Conservation (phyloP, 2,888 invertebrate genomes). For the Pycnomerus fuliginosus region DNA sequence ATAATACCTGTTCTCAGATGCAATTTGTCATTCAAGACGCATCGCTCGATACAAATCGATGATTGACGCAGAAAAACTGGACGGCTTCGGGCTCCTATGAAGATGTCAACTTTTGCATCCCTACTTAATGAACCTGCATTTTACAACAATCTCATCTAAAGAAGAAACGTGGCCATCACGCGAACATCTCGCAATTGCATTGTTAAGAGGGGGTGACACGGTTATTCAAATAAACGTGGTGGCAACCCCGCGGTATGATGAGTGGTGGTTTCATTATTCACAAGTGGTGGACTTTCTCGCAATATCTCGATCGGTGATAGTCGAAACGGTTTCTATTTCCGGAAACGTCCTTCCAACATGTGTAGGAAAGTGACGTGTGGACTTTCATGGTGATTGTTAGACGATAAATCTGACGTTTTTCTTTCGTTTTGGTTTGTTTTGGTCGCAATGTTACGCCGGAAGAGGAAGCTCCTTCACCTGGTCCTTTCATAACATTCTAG, state of each 20-base stretch:
- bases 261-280: conserved; percentile 35
- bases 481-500: conserved; percentile 11
- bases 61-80: conserved; percentile 43
- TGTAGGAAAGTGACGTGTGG: conserved; percentile 20
- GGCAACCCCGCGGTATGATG: conserved; percentile 38
- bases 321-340: conserved; percentile 16
- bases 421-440: conserved; percentile 13
- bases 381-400: conserved; percentile 13
- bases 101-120: conserved; percentile 42
- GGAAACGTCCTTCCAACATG: conserved; percentile 1
- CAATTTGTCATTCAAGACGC: conserved; percentile 45
- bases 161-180: conserved; percentile 6
- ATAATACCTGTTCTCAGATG: too few species aligned
- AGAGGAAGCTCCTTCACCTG: conserved; percentile 19
- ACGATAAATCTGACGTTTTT: conserved; percentile 12
- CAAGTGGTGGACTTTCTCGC: conserved; percentile 41
- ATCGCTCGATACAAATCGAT: conserved; percentile 37
- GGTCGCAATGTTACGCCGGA: conserved; percentile 25
- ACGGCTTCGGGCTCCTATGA: conserved; percentile 39
- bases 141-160: conserved; percentile 11
- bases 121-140: conserved; percentile 22
- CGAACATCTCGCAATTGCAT: conserved; percentile 23
- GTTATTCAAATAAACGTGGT: too few species aligned
- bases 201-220: conserved; percentile 25
- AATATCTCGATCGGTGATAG: conserved; percentile 44